Evolutionary conservation across 2,113 vertebrate species (phyloP).

Genomic region (Actenoides hombroni): DNA sequence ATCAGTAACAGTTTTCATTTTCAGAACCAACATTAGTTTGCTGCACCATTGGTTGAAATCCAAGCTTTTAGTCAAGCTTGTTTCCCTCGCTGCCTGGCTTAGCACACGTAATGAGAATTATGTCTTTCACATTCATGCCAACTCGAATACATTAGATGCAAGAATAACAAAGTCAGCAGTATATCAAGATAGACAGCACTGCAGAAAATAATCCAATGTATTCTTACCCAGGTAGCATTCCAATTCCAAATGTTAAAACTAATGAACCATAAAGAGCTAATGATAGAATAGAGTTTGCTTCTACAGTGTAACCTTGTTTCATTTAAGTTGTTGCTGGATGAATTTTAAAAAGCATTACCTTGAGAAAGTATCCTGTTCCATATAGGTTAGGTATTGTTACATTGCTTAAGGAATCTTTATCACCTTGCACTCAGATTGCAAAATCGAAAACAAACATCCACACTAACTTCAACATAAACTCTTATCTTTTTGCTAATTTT

Average conservation of each 20-base stretch:
- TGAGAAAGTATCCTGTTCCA: background rate
- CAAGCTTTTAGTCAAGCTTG: conserved; percentile 72
- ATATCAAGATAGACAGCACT: conserved; percentile 61
- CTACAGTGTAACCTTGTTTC: conserved; percentile 15
- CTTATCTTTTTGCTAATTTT: background rate
- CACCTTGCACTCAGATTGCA: background rate
- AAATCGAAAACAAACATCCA: background rate
- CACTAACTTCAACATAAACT: background rate
- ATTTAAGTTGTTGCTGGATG: background rate
- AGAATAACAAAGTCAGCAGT: conserved; percentile 72
- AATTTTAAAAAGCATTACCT: background rate
- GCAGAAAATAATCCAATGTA: conserved; percentile 39
- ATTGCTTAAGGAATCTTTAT: background rate
- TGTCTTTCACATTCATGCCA: conserved; percentile 66
- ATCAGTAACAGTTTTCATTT: conserved; percentile 59
- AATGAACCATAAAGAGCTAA: conserved; percentile 35
- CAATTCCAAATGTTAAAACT: conserved; percentile 4
- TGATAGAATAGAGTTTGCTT: background rate
- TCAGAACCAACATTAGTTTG: conserved; percentile 69
- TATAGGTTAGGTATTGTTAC: background rate
- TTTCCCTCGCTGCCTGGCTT: conserved; percentile 70
- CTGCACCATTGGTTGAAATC: conserved; percentile 71
- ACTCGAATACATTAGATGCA: conserved; percentile 61
- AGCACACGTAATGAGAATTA: conserved; percentile 72
- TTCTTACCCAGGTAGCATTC: conserved; percentile 39